Conservation (phyloP, 2,113 vertebrate genomes). For the Galemys pyrenaicus region DNA sequence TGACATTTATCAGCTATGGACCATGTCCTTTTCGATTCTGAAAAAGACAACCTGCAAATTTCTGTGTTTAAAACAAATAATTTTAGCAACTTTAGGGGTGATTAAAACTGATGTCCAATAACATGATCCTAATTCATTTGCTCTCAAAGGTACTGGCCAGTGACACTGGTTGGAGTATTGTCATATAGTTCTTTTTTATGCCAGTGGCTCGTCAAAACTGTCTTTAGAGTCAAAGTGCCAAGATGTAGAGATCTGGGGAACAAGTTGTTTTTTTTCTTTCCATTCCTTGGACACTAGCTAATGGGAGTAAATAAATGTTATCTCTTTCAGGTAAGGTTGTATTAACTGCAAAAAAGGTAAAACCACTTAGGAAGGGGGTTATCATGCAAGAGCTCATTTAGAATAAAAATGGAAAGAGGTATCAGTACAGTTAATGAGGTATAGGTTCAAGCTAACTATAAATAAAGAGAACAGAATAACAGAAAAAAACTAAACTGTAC, state of each 20-base stretch:
- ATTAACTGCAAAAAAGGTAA: background rate
- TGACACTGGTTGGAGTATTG: background rate
- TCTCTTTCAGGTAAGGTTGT: conserved; percentile 14
- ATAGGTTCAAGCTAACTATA: conserved; percentile 63
- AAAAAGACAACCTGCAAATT: conserved; percentile 64
- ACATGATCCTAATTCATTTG: conserved; percentile 20
- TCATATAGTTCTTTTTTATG: background rate
- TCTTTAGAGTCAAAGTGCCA: background rate
- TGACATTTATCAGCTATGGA: conserved; percentile 51
- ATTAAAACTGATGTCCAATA: conserved; percentile 39
- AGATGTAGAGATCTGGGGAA: background rate
- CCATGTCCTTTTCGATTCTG: conserved; percentile 57
- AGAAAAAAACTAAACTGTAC: conserved; percentile 36
- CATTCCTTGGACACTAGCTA: background rate
- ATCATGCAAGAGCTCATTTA: conserved; percentile 26
- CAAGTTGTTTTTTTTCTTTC: background rate
- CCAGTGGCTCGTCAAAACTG: background rate
- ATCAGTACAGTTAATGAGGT: conserved; percentile 17
- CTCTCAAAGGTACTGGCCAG: background rate
- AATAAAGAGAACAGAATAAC: conserved; percentile 4
- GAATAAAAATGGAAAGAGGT: conserved; percentile 22
- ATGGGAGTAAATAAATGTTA: background rate
- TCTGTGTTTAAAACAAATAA: conserved; percentile 53
- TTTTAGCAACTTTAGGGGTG: conserved; percentile 39
- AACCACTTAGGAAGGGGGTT: conserved; percentile 25